phyloP scores from a whole-genome alignment of 2,888 invertebrate genomes.

The Campoplex capitator region DNA sequence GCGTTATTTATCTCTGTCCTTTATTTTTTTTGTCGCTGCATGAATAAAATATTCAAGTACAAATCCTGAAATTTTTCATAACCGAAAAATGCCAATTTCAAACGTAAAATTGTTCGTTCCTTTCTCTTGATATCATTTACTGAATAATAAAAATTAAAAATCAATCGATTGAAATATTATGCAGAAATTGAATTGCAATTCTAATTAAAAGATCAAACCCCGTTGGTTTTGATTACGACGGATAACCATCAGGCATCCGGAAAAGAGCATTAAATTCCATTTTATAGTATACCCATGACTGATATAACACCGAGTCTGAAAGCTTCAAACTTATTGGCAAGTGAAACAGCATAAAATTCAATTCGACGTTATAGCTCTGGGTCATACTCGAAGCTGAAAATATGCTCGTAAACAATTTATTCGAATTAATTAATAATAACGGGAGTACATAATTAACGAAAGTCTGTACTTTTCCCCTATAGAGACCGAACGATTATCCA shows the following conservation, averaged over 20 bases:
- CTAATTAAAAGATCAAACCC: not conserved
- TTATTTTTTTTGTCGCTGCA: conserved; percentile 4
- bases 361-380: not conserved
- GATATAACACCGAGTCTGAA: not conserved
- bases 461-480: too few species aligned
- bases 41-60: not conserved
- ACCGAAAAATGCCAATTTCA: not conserved
- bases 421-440: not conserved
- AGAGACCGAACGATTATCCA: not conserved
- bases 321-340: not conserved
- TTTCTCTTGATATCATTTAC: not conserved
- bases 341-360: not conserved
- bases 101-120: not conserved
- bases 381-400: not conserved
- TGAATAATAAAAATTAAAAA: not conserved
- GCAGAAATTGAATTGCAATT: not conserved
- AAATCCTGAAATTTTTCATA: conserved; percentile 3
- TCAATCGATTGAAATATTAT: not conserved
- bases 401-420: not conserved
- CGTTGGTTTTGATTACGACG: not conserved
- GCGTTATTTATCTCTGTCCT: not conserved
- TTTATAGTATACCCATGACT: not conserved
- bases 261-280: not conserved
- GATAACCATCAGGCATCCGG: not conserved
- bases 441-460: not conserved